These are phyloP conservation scores for Aphrophora alni DNA, from an alignment of 2,888 invertebrate genomes.

Conservation along the genomic window DNA sequence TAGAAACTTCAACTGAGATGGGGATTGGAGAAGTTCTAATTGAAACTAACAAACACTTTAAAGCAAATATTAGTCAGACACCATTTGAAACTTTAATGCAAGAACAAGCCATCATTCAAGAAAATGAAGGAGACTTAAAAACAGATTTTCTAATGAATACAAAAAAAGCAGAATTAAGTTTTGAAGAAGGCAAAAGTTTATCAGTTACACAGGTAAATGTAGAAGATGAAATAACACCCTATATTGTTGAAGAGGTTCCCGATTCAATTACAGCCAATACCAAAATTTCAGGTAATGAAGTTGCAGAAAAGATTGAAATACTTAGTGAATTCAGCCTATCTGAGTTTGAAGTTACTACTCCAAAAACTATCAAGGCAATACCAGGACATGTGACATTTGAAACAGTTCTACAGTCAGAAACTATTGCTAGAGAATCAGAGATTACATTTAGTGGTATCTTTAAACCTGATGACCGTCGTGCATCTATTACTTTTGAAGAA, in stretches of 20 bases:
- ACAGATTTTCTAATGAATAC: slow-evolving; percentile 10
- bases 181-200: slow-evolving; percentile 49
- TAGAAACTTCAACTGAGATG: slow-evolving; percentile 56
- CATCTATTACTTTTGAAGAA: slow-evolving; percentile 46
- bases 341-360: slow-evolving; percentile 45
- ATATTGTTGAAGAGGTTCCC: slow-evolving; percentile 48
- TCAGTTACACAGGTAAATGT: slow-evolving; percentile 48
- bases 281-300: slow-evolving; percentile 57
- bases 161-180: slow-evolving; percentile 45
- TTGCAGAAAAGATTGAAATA: slow-evolving; percentile 60
- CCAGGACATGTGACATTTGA: slow-evolving; percentile 58
- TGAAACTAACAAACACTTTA: slow-evolving; percentile 53
- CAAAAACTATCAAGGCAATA: slow-evolving; percentile 49
- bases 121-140: slow-evolving; percentile 54
- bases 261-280: slow-evolving; percentile 53
- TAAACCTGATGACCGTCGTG: slow-evolving; percentile 41
- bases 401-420: slow-evolving; percentile 55
- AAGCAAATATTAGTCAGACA: slow-evolving; percentile 49
- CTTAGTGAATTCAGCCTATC: slow-evolving; percentile 54
- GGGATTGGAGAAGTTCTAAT: slow-evolving; percentile 53
- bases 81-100: slow-evolving; percentile 55
- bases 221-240: slow-evolving; percentile 9
- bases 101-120: slow-evolving; percentile 48
- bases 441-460: slow-evolving; percentile 42
- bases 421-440: slow-evolving; percentile 53